phyloP scores from a whole-genome alignment of 2,113 vertebrate genomes.

The Ochotona curzoniae region DNA sequence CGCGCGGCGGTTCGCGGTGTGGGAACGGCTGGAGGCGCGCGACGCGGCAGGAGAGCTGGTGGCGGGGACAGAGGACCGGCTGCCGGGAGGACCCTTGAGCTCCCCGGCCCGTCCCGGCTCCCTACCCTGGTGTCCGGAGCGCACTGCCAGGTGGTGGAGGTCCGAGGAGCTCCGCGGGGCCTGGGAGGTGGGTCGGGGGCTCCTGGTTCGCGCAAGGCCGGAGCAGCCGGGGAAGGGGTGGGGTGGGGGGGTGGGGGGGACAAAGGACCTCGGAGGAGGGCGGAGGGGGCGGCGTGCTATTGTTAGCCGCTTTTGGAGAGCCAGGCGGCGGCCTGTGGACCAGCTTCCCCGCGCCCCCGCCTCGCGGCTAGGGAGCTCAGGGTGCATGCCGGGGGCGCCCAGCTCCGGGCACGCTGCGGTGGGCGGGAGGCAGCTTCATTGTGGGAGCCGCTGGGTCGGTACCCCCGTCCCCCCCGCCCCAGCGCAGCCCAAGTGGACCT shows the following conservation, averaged over 20 bases:
- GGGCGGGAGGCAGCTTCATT: neutral
- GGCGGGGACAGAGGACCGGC: neutral
- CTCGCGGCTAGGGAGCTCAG: neutral
- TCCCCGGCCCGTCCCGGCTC: neutral
- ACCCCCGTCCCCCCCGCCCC: too few species aligned
- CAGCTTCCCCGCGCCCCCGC: neutral
- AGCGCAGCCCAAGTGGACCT: neutral
- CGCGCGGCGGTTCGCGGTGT: constrained; percentile 27
- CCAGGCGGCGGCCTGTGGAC: neutral
- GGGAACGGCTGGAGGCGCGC: constrained; percentile 49
- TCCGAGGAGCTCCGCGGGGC: neutral
- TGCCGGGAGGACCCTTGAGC: neutral
- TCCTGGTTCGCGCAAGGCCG: neutral
- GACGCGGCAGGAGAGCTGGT: constrained; percentile 13
- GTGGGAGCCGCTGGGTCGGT: neutral
- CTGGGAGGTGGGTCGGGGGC: constrained; percentile 52
- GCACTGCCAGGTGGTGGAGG: neutral
- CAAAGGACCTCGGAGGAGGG: constrained; percentile 66
- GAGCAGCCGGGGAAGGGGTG: neutral
- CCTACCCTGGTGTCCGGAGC: neutral
- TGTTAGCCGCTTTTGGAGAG: constrained; percentile 13
- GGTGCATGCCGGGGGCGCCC: neutral
- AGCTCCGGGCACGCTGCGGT: neutral
- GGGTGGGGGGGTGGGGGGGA: constrained; percentile 38
- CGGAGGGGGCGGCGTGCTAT: constrained; percentile 53